Conservation (phyloP, 2,797 vertebrate species). For the Tenualosa ilisha region DNA sequence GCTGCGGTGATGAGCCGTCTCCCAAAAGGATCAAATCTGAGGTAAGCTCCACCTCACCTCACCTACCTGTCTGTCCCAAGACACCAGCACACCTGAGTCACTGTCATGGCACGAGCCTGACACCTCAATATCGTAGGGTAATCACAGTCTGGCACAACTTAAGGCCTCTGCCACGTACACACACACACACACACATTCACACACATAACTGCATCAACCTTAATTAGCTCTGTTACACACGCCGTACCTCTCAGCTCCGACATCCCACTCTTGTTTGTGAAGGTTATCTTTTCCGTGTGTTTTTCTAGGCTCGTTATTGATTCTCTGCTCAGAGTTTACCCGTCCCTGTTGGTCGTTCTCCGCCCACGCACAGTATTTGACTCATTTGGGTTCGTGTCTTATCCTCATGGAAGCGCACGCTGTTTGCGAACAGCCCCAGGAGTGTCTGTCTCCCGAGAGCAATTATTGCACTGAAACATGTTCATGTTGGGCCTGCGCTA, state of each 20-base stretch:
- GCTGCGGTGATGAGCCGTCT: constrained; percentile 91
- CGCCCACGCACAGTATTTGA: constrained; percentile 9
- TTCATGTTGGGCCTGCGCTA: constrained; percentile 12
- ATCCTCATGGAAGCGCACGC: background rate
- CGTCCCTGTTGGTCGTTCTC: background rate
- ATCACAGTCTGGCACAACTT: background rate
- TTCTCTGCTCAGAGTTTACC: background rate
- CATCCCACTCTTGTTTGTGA: background rate
- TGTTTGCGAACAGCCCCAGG: background rate
- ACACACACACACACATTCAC: background rate
- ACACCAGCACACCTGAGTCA: too few relatives aligned
- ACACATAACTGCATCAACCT: background rate
- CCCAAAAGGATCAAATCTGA: constrained; percentile 95
- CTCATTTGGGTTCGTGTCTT: background rate
- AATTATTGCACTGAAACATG: constrained; percentile 40
- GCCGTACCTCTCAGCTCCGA: background rate
- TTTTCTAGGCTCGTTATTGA: background rate
- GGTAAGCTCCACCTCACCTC: constrained; percentile 66
- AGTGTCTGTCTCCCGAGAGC: constrained; percentile 35
- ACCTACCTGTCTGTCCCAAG: too few relatives aligned
- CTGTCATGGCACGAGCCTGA: background rate
- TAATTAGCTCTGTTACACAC: background rate
- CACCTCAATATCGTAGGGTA: background rate
- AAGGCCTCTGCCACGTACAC: background rate
- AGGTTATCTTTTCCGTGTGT: background rate